Evolutionary conservation across 1,140 invertebrate species (phyloP).

Genomic region (Drosophila hydei): DNA sequence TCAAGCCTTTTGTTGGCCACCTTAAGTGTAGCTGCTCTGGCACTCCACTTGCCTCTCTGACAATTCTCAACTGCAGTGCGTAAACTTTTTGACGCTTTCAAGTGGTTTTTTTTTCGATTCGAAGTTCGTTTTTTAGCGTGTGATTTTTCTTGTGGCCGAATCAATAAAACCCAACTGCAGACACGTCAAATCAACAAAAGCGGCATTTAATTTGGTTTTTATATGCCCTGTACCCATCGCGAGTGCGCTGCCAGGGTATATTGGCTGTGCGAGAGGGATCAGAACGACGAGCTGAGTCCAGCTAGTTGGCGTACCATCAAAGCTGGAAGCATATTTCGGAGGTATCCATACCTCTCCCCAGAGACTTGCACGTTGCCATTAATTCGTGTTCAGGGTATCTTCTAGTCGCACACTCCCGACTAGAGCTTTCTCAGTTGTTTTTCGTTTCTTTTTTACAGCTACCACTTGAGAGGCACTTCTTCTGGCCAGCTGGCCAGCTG

Average conservation of each 20-base stretch:
- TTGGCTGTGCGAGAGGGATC: too few species aligned
- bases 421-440: neutral
- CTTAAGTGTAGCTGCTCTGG: neutral
- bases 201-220: slow-evolving; percentile 35
- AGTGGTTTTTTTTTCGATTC: slow-evolving; percentile 38
- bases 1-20: neutral
- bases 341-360: too few species aligned
- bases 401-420: too few species aligned
- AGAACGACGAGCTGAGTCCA: too few species aligned
- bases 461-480: slow-evolving; percentile 15
- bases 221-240: neutral
- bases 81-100: slow-evolving; percentile 35
- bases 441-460: slow-evolving; percentile 33
- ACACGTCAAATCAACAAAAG: slow-evolving; percentile 46
- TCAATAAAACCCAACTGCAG: slow-evolving; percentile 40
- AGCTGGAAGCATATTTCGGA: too few species aligned
- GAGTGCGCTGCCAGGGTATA: too few species aligned
- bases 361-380: too few species aligned
- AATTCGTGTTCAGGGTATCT: too few species aligned
- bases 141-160: slow-evolving; percentile 30
- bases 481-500: neutral
- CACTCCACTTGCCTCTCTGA: neutral
- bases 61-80: slow-evolving; percentile 15
- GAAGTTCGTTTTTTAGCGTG: slow-evolving; percentile 14
- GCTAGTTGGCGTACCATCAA: too few species aligned